Evolutionary conservation across 2,888 invertebrate species (phyloP), one percentile per base, ranked within the genome.

Genomic region (Serrognathus titanus): DNA sequence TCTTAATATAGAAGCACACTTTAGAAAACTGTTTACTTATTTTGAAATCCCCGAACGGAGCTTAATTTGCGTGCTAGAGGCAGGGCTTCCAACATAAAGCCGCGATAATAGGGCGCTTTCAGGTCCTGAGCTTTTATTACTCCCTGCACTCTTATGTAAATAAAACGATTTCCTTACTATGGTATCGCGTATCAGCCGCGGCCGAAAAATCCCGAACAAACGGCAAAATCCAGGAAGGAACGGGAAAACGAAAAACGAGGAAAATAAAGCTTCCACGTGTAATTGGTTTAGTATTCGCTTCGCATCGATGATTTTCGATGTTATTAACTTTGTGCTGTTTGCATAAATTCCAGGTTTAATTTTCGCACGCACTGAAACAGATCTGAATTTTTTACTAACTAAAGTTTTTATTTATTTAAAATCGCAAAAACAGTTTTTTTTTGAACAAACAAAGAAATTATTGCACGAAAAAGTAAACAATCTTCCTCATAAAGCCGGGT

Each of bases 91-190:
- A 60, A 58, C 57, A 64, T 63, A 67, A 67, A 67, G 64, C 64
- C 62, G 64, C 59, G 64, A 66, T 67, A 66, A 67, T 67, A 65
- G 65, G 65, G 67, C 60, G 65, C 63, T 63, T 64, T 65, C 59
- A 56, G 54, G 37, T 52, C 53, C 59, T 55, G 62, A 59, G 62
- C 59, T 63, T 63, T 62, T 62, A 63, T 63, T 60, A 60, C 59
- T 40, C 57, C 54, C 56, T 60, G 59, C 62, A 50, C 65, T 64
- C 69, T 70, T 71, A 69, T 69, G 71, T 71, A 73, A 73, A 73
- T 73, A 73, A 71, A 71, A 71, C 71, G 71, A 71, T 71, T 72
- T 71, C 67, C 71, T 73, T 72, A 56, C 66, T 72, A 71, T 64
- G 73, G 72, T 64, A 70, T 71, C 70, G 48, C 56, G 38, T 43